These are phyloP conservation scores for Archilochus colubris DNA, from an alignment of 2,113 vertebrate genomes.

Conservation along the genomic window DNA sequence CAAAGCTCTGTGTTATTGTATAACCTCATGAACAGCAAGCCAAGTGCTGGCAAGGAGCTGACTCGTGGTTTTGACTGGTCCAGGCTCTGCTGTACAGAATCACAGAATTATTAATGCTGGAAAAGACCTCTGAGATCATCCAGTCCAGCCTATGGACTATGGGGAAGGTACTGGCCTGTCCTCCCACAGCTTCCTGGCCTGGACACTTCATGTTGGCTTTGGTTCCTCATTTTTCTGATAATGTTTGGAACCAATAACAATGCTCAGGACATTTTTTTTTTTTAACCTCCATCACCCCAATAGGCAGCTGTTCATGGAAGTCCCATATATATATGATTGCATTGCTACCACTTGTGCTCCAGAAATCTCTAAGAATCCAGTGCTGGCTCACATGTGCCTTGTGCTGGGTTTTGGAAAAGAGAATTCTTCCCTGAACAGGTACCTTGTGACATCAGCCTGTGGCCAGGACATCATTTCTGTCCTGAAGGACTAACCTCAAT, in stretches of 20 bases:
- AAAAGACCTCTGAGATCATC: no score
- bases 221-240: not conserved
- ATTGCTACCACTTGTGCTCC: not conserved
- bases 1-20: not conserved
- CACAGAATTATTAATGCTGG: no score
- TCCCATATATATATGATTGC: not conserved
- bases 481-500: not conserved
- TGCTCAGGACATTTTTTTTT: not conserved
- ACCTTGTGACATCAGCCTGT: not conserved
- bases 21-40: not conserved
- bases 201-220: not conserved
- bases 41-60: not conserved
- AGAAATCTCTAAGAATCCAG: not conserved
- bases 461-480: not conserved
- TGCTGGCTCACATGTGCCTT: not conserved
- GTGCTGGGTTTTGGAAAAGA: not conserved
- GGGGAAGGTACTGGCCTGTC: not conserved
- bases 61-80: not conserved
- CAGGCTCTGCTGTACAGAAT: not conserved
- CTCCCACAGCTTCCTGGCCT: not conserved
- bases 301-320: not conserved
- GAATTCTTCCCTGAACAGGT: not conserved
- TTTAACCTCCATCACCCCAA: accelerated
- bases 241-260: not conserved
- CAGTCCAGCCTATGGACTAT: no score